Percentiles rank a stretch among this genome's conserved stretches.
Evolutionary conservation across 2,797 vertebrate species (phyloP).

Genomic region (Synanceia verrucosa): DNA sequence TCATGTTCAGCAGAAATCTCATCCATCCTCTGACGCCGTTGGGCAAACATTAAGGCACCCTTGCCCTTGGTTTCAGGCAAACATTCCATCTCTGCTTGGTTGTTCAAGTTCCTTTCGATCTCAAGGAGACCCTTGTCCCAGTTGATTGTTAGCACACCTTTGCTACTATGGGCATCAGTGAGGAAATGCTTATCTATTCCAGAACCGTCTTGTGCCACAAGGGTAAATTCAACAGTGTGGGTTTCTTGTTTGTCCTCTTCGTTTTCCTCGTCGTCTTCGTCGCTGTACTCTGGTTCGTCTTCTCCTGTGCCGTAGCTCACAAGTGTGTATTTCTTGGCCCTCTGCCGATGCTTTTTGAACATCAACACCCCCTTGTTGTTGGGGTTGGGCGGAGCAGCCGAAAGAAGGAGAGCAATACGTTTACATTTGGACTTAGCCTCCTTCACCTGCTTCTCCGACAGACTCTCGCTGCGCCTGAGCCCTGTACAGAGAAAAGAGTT

Average conservation of each 20-base stretch:
- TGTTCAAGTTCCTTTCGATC: conserved; percentile 86
- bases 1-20: conserved; percentile 94
- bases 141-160: conserved; percentile 87
- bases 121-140: conserved; percentile 92
- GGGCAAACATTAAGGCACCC: conserved; percentile 96
- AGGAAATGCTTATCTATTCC: conserved; percentile 89
- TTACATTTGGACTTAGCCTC: conserved; percentile 99
- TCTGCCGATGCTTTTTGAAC: conserved; percentile 97
- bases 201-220: conserved; percentile 85
- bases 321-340: conserved; percentile 95
- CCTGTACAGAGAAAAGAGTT: conserved; percentile 76
- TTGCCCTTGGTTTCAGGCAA: conserved; percentile 94
- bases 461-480: conserved; percentile 94
- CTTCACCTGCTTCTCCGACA: conserved; percentile 97
- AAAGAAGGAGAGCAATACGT: conserved; percentile 95
- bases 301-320: conserved; percentile 99
- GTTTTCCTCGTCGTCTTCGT: conserved; percentile 80
- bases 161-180: conserved; percentile 80
- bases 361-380: conserved; percentile 98
- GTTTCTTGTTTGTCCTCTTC: conserved; percentile 77
- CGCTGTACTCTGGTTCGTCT: conserved; percentile 84
- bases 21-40: conserved; percentile 92
- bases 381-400: conserved; percentile 90
- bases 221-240: conserved; percentile 85
- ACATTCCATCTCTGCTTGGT: conserved; percentile 88